phyloP scores from a whole-genome alignment of 1,140 invertebrate genomes.

The Mactra quadrangularis region DNA sequence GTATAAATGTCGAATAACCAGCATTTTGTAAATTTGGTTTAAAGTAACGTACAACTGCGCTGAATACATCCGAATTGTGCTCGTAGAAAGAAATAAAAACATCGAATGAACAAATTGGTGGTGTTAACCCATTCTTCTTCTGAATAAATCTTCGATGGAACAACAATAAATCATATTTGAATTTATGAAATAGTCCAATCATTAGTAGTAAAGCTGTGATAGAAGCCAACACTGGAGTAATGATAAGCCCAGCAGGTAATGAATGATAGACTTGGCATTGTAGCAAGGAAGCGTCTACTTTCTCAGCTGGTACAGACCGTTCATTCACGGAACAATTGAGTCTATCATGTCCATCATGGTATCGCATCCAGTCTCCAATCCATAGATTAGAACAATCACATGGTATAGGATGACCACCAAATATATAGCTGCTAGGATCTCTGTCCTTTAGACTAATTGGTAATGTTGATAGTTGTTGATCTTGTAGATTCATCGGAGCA shows the following conservation, averaged over 20 bases:
- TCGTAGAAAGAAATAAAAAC: slow-evolving; percentile 35
- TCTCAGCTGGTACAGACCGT: not conserved
- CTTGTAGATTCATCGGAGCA: not conserved
- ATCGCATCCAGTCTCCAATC: slow-evolving; percentile 41
- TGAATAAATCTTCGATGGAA: not conserved
- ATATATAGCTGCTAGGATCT: slow-evolving; percentile 1
- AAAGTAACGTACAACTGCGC: not conserved
- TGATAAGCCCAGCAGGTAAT: not conserved
- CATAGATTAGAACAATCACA: slow-evolving; percentile 39
- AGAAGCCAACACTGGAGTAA: not conserved
- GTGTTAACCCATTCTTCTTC: not conserved
- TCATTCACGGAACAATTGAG: not conserved
- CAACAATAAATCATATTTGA: slow-evolving; percentile 31
- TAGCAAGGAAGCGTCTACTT: not conserved
- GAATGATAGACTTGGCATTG: not conserved
- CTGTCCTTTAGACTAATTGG: not conserved
- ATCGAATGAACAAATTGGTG: not conserved
- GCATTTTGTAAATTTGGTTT: not conserved
- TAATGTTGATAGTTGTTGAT: not conserved
- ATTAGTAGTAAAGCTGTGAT: slow-evolving; percentile 7
- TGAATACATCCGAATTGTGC: slow-evolving; percentile 27
- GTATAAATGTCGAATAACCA: slow-evolving; percentile 6
- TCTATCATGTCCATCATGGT: not conserved
- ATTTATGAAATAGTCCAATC: not conserved
- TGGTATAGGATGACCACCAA: slow-evolving; percentile 26